Percentiles rank a stretch among this genome's conserved stretches.
Conservation (phyloP, 2,888 invertebrate species). For the Lasioglossum vierecki region DNA sequence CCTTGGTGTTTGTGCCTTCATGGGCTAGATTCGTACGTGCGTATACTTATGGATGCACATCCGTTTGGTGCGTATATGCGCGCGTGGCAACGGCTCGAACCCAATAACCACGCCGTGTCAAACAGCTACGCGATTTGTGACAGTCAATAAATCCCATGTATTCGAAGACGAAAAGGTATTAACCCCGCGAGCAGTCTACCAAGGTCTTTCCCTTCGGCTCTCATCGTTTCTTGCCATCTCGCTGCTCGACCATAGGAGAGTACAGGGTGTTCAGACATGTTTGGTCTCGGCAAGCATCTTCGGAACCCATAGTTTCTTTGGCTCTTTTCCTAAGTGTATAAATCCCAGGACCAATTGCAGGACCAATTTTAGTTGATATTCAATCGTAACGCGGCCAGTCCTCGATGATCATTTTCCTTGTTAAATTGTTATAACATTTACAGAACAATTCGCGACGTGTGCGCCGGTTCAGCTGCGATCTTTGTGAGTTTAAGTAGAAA, state of each 20-base stretch:
- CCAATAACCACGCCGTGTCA: slow-evolving; percentile 65
- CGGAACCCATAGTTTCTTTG: too few relatives aligned
- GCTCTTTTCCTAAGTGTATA: too few relatives aligned
- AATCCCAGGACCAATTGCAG: too few relatives aligned
- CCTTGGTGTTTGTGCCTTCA: slow-evolving; percentile 44
- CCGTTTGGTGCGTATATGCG: neutral
- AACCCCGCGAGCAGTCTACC: slow-evolving; percentile 23
- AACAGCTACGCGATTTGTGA: slow-evolving; percentile 68
- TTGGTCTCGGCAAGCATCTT: too few relatives aligned
- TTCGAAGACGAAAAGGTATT: slow-evolving; percentile 27
- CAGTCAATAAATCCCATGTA: slow-evolving; percentile 70
- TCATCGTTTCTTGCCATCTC: too few relatives aligned
- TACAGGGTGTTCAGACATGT: too few relatives aligned
- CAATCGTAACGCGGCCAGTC: neutral
- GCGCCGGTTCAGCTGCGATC: neutral
- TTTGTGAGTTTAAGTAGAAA: neutral
- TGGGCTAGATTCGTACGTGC: slow-evolving; percentile 34
- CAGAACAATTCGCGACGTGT: neutral
- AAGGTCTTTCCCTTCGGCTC: neutral
- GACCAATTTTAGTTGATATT: neutral
- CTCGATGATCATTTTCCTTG: neutral
- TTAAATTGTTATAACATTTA: neutral
- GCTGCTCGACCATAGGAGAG: too few relatives aligned
- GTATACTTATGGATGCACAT: slow-evolving; percentile 27
- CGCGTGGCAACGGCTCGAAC: slow-evolving; percentile 48